phyloP scores from a whole-genome alignment of 2,113 vertebrate genomes.

The Paradisaea rubra region DNA sequence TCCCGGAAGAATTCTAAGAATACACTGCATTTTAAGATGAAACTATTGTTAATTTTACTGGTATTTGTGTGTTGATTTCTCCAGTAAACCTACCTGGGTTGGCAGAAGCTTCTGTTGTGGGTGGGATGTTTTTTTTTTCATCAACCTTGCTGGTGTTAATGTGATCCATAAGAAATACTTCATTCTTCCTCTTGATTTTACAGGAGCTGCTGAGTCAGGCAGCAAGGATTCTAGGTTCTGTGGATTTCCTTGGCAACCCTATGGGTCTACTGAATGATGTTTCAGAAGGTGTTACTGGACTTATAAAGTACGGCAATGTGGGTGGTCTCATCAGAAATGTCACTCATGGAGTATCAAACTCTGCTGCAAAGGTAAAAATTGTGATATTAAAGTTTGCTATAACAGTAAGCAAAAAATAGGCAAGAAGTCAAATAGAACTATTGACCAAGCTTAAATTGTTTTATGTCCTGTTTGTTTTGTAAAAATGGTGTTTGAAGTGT shows the following conservation, averaged over 20 bases:
- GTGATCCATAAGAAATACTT: not conserved
- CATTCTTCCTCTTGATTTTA: not conserved
- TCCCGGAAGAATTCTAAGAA: not conserved
- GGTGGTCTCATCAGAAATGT: conserved; percentile 94
- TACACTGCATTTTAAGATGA: not conserved
- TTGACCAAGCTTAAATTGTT: not conserved
- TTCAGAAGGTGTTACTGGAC: conserved; percentile 88
- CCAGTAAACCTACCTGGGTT: not conserved
- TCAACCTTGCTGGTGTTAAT: not conserved
- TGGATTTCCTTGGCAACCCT: conserved; percentile 97
- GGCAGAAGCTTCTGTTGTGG: not conserved
- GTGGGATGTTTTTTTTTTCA: not conserved
- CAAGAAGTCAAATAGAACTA: not conserved
- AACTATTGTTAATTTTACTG: not conserved
- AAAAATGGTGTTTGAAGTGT: not conserved
- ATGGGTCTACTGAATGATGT: conserved; percentile 95
- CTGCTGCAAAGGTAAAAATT: conserved; percentile 89
- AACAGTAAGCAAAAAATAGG: not conserved
- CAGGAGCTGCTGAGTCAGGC: conserved; percentile 96
- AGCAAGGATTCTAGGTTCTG: conserved; percentile 92
- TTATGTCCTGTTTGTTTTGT: not conserved
- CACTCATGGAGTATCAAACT: conserved; percentile 96
- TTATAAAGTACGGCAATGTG: conserved; percentile 94
- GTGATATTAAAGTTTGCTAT: not conserved
- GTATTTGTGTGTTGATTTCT: not conserved